Evolutionary conservation across 1,140 invertebrate genomes (phyloP).

Genomic region (Sycophaga agraensis): DNA sequence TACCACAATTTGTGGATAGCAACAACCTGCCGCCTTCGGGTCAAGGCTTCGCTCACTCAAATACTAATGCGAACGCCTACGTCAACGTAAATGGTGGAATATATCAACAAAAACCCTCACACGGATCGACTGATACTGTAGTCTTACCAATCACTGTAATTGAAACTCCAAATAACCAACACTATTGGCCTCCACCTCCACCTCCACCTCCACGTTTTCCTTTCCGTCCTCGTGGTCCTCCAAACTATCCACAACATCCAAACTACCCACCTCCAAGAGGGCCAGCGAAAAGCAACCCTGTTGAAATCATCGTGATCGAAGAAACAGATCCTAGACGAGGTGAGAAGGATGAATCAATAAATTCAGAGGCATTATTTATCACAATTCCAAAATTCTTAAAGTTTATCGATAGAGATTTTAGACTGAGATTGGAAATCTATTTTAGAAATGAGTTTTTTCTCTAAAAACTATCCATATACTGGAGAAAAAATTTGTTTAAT

Average conservation of each 20-base stretch:
- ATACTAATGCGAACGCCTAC: constrained; percentile 16
- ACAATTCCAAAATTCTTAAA: no score
- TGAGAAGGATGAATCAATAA: constrained; percentile 6
- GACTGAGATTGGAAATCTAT: no score
- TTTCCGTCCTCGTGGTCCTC: background rate
- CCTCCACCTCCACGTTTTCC: background rate
- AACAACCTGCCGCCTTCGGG: background rate
- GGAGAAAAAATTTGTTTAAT: no score
- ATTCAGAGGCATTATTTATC: no score
- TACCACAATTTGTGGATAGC: constrained; percentile 1
- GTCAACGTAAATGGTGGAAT: constrained; percentile 28
- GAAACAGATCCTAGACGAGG: constrained; percentile 12
- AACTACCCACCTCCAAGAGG: background rate
- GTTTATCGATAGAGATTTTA: no score
- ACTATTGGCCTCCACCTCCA: background rate
- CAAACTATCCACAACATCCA: background rate
- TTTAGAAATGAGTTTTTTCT: no score
- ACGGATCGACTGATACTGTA: constrained; percentile 14
- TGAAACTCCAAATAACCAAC: background rate
- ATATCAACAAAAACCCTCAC: constrained; percentile 3
- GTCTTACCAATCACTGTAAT: constrained; percentile 4
- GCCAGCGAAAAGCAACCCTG: constrained; percentile 24
- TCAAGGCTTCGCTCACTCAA: background rate
- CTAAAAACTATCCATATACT: no score
- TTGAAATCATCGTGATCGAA: constrained; percentile 38